These are phyloP conservation scores for Elysia crispata DNA, from an alignment of 2,888 invertebrate genomes.

Conservation along the genomic window DNA sequence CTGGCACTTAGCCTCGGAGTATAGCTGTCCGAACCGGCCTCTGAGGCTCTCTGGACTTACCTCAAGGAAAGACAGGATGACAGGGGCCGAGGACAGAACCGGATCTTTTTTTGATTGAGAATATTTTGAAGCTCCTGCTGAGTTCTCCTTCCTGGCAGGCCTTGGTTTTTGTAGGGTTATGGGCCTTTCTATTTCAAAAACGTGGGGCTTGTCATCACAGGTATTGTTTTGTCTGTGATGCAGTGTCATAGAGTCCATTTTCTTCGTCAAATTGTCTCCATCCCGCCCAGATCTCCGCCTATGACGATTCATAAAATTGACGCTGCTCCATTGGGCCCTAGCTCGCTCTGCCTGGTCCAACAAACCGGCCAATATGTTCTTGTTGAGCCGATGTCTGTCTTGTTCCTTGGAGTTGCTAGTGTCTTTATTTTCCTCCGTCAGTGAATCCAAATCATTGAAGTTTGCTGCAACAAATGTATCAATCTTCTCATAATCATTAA, in stretches of 20 bases:
- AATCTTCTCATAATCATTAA: not conserved
- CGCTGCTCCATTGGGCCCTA: not conserved
- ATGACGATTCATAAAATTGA: not conserved
- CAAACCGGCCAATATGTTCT: not conserved
- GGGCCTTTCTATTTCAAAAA: not conserved
- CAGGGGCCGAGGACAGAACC: too few species aligned
- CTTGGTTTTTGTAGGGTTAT: not conserved
- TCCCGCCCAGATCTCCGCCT: too few species aligned
- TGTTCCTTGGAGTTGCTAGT: not conserved
- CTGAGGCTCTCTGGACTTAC: conserved; percentile 38
- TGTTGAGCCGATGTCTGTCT: not conserved
- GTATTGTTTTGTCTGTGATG: not conserved
- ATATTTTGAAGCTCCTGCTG: too few species aligned
- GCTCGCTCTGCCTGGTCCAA: not conserved
- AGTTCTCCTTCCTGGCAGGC: too few species aligned
- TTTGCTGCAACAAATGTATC: too few species aligned
- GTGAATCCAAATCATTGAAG: not conserved
- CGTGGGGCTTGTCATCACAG: not conserved
- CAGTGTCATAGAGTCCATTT: not conserved
- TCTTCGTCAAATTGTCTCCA: too few species aligned
- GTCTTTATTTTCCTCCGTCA: not conserved
- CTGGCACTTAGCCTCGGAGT: conserved; percentile 48
- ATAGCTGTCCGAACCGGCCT: conserved; percentile 46
- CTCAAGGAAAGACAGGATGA: conserved; percentile 43
- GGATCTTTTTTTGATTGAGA: too few species aligned